Conservation (phyloP, 2,888 invertebrate species). For the Cremastobaeus sp. region DNA sequence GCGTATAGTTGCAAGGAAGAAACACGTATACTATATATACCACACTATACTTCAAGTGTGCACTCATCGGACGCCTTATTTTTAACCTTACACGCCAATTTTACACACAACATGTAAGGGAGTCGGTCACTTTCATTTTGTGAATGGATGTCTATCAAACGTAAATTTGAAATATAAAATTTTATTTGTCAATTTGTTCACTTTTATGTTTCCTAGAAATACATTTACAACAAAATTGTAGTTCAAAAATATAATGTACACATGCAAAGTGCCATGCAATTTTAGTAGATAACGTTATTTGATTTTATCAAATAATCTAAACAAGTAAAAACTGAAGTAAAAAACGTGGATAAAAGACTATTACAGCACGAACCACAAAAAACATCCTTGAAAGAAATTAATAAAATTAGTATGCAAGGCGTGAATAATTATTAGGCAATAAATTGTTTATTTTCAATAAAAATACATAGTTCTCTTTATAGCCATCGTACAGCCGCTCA, state of each 20-base stretch:
- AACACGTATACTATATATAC: no score
- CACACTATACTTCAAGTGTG: conserved; percentile 48
- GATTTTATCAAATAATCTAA: conserved; percentile 9
- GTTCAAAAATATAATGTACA: not conserved
- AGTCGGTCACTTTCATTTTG: conserved; percentile 40
- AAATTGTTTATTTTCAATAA: not conserved
- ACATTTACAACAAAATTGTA: not conserved
- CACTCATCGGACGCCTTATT: conserved; percentile 40
- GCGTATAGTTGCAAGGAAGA: conserved; percentile 32
- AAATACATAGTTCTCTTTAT: conserved; percentile 1
- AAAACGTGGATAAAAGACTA: conserved; percentile 4
- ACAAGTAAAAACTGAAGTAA: not conserved
- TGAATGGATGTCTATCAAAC: conserved; percentile 20
- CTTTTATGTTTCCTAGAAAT: no score
- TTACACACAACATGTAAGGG: conserved; percentile 36
- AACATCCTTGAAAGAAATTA: conserved; percentile 23
- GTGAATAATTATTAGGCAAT: not conserved
- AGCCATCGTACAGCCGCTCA: no score
- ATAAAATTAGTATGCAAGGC: conserved; percentile 9
- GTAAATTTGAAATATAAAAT: conserved; percentile 1
- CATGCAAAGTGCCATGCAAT: conserved; percentile 3
- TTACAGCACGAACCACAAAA: conserved; percentile 12
- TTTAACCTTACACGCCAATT: conserved; percentile 43
- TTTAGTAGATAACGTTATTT: conserved; percentile 25
- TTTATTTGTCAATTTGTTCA: no score